Base-by-base conservation (phyloP, 2,113 vertebrate species). In the Puntigrus tetrazona region DNA sequence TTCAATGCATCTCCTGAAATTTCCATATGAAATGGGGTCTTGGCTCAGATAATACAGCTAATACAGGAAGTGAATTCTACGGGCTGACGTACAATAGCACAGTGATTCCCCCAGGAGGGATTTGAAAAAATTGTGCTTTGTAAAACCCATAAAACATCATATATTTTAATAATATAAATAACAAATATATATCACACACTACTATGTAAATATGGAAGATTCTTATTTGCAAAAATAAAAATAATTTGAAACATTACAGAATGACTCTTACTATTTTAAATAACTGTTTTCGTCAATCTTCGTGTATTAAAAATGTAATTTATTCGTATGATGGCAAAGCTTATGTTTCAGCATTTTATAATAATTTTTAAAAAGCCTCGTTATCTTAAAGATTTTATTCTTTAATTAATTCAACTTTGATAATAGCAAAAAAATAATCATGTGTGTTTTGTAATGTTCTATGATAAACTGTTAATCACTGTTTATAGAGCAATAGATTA, bases 1-100 rank as follows among this genome's bases (percentile, higher is more conserved):
- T 84, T 83, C 81, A 82, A n/a, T 70, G 77, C 77, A 65, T 65
- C 81, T 57, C 74, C 55, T 14, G 29, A 82, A 85, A 85, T 87
- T 80, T 73, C 77, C 20, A 79, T 63, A 83, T 78, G 67, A 63
- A 83, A 63, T 78, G 45, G 45, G 45, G 80, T 13, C 45, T 52
- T 70, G 59, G 45, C 65, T 70, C 63, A 72, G 80, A 82, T 70
- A 82, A 82, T 52, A 29, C 79, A 50, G 45, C 45, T 70, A 70
- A 82, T 70, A 70, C 80, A 82, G 80, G 80, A 82, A 70, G 65
- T 52, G 47, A 70, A 72, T 70, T 82, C 20, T 55, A 36, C 2
- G 45, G 63, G 41, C 38, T 70, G 43, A 27, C 18, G 27, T 75
- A 75, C 41, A 75, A 69, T 69, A 9, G 73, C 16, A 0, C 43